A percentile compares a stretch with the other conserved stretches of the same genome.
Conservation (phyloP, 2,888 invertebrate species). For the Sarcophaga carnaria region DNA sequence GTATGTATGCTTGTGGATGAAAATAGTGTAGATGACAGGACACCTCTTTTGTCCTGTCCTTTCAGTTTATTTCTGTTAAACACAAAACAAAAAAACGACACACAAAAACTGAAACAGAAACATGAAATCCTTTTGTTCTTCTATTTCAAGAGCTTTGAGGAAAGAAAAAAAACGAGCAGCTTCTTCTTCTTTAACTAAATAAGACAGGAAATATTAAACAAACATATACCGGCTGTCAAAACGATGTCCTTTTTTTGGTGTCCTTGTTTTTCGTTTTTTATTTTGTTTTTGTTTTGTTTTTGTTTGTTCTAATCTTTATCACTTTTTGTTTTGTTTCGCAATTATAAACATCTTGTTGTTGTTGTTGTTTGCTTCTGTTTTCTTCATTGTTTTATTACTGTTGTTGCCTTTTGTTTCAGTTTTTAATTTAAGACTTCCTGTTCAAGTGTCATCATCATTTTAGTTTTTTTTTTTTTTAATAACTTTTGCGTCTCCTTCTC, state of each 20-base stretch:
- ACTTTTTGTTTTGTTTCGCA: constrained; percentile 21
- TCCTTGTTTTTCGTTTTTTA: not conserved
- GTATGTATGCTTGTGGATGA: not conserved
- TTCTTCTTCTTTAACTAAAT: constrained; percentile 42
- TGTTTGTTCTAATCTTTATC: constrained; percentile 20
- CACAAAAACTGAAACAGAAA: not conserved
- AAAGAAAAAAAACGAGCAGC: not conserved
- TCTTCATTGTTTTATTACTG: constrained; percentile 1
- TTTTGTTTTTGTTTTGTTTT: constrained; percentile 3
- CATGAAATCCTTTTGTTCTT: constrained; percentile 19
- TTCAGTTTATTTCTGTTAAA: too few relatives aligned
- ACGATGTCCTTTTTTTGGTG: constrained; percentile 13
- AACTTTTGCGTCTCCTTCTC: too few relatives aligned
- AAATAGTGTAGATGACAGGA: not conserved
- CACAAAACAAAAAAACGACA: too few relatives aligned
- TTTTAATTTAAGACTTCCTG: constrained; percentile 71
- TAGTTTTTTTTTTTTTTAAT: constrained; percentile 4
- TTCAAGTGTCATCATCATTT: constrained; percentile 68
- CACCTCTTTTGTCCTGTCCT: not conserved
- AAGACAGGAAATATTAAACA: constrained; percentile 51
- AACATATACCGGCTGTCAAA: constrained; percentile 14
- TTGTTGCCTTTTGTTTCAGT: constrained; percentile 52
- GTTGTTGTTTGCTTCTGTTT: constrained; percentile 12
- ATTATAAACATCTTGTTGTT: constrained; percentile 47
- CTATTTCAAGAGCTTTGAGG: not conserved